A percentile compares a stretch with the other conserved stretches of the same genome.
Conservation (phyloP, 2,797 vertebrate species). For the Melanotaenia trifasciata region DNA sequence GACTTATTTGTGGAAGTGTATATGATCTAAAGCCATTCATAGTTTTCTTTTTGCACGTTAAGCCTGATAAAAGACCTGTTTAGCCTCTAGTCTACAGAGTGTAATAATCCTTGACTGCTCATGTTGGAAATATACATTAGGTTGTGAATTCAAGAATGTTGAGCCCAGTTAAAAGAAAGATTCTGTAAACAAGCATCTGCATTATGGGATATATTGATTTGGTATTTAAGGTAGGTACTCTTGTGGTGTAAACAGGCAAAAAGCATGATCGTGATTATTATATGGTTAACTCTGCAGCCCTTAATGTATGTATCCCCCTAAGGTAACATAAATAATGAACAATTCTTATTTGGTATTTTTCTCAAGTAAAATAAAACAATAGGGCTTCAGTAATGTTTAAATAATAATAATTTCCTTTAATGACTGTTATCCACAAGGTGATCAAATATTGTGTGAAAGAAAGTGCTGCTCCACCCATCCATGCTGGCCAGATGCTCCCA, state of each 20-base stretch:
- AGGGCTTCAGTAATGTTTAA: slow-evolving; percentile 9
- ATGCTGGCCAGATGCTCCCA: slow-evolving; percentile 49
- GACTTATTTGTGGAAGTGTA: background rate
- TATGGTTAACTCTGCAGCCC: slow-evolving; percentile 37
- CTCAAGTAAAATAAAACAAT: background rate
- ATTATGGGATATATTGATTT: slow-evolving; percentile 6
- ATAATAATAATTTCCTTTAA: background rate
- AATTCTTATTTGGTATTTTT: slow-evolving; percentile 14
- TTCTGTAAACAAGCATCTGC: background rate
- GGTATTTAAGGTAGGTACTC: background rate
- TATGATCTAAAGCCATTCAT: background rate
- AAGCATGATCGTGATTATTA: slow-evolving; percentile 63
- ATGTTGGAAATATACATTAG: background rate
- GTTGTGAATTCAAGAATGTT: background rate
- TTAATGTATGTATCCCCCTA: background rate
- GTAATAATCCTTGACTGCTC: background rate
- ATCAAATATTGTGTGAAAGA: slow-evolving; percentile 17
- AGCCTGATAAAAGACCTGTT: background rate
- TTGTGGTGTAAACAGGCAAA: slow-evolving; percentile 14
- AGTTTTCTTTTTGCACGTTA: background rate
- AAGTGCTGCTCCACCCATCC: slow-evolving; percentile 80
- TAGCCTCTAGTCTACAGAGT: background rate
- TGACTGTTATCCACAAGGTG: slow-evolving; percentile 8
- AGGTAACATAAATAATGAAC: slow-evolving; percentile 8
- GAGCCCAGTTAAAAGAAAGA: background rate